Conservation (phyloP, 2,113 vertebrate genomes). For the Clarias gariepinus region DNA sequence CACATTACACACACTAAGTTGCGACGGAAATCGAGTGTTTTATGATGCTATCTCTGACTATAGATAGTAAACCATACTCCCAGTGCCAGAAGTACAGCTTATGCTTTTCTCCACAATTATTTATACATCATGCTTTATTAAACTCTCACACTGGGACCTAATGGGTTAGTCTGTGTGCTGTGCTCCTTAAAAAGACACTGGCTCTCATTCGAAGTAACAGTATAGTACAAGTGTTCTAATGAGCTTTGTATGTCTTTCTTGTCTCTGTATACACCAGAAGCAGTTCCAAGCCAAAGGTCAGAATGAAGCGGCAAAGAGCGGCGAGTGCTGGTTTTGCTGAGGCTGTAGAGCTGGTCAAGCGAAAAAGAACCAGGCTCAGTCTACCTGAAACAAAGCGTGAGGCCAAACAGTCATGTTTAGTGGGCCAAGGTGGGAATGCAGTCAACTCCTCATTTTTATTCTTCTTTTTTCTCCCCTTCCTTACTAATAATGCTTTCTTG, state of each 20-base stretch:
- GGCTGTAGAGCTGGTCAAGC: conserved; percentile 52
- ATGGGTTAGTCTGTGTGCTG: neutral
- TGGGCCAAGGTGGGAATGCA: neutral
- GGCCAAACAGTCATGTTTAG: conserved; percentile 16
- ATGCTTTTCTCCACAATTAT: neutral
- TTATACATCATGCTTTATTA: neutral
- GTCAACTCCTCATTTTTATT: neutral
- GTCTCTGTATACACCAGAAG: conserved; percentile 15
- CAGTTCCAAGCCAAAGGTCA: conserved; percentile 17
- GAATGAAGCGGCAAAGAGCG: conserved; percentile 44
- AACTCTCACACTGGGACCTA: neutral
- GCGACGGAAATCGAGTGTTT: neutral
- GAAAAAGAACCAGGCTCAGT: conserved; percentile 58
- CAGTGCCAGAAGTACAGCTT: neutral
- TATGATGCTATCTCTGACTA: too few relatives aligned
- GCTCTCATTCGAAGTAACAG: neutral
- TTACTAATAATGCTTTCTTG: neutral
- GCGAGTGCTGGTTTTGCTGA: conserved; percentile 20
- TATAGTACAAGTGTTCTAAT: neutral
- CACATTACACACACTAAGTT: neutral
- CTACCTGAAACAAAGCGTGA: neutral
- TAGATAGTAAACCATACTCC: neutral
- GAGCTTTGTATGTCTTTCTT: neutral
- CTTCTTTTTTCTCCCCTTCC: neutral
- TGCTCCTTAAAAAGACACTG: neutral